phyloP scores from a whole-genome alignment of 2,113 vertebrate species.

The Oreochromis aureus region DNA sequence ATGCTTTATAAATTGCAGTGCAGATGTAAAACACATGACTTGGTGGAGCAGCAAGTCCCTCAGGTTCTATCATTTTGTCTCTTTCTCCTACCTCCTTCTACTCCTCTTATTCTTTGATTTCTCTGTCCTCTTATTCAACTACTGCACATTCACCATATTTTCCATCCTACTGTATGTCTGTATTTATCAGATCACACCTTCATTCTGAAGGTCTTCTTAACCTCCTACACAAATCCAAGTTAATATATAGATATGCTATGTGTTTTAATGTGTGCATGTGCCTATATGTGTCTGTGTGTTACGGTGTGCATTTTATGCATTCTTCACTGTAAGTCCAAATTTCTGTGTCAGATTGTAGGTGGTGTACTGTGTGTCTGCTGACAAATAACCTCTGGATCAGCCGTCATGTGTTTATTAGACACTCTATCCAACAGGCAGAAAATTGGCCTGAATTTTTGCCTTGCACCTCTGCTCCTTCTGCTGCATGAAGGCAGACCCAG shows the following conservation, averaged over 20 bases:
- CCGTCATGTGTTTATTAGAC: slow-evolving; percentile 42
- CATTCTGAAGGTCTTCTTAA: not conserved
- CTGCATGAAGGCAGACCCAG: slow-evolving; percentile 27
- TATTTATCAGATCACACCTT: slow-evolving; percentile 45
- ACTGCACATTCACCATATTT: slow-evolving; percentile 41
- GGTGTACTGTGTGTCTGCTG: slow-evolving; percentile 11
- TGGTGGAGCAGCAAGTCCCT: not conserved
- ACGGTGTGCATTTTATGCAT: not conserved
- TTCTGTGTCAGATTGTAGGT: not conserved
- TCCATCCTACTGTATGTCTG: slow-evolving; percentile 31
- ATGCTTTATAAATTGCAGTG: not conserved
- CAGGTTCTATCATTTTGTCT: slow-evolving; percentile 16
- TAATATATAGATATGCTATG: not conserved
- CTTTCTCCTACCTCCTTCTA: not conserved
- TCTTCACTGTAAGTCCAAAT: not conserved
- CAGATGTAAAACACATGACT: slow-evolving; percentile 54
- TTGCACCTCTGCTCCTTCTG: slow-evolving; percentile 35
- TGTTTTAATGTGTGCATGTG: not conserved
- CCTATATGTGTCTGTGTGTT: not conserved
- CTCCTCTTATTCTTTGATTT: slow-evolving; percentile 8
- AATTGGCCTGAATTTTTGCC: slow-evolving; percentile 56
- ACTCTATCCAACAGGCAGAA: slow-evolving; percentile 55
- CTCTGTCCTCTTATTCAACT: slow-evolving; percentile 22
- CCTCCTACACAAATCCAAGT: slow-evolving; percentile 9
- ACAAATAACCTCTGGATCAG: slow-evolving; percentile 34